Base-by-base conservation (phyloP, 2,797 vertebrate genomes). In the Cirrhinus molitorella region DNA sequence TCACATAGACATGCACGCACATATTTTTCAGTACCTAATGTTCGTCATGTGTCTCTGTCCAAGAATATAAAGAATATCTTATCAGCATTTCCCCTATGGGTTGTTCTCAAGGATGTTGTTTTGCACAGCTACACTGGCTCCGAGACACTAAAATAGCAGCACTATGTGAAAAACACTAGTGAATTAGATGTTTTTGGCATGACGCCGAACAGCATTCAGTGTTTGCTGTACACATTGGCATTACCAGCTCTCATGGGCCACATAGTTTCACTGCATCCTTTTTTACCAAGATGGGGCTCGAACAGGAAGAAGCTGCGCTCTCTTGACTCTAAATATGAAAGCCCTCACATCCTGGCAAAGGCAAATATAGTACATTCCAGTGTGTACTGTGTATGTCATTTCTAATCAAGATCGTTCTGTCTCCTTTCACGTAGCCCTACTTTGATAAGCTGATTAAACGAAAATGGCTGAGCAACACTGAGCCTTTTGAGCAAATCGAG, bases 401-500 rank as follows among this genome's bases (percentile, higher is more conserved):
- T 21, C 55, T 82, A 53, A 86, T 85, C 21, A 3, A 28, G 21
- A 16, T 31, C 49, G 53, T 83, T 82, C 25, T 83, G 13, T 82
- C 63, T 85, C 47, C 9, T 34, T 28, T 68, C 8, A 17, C 76
- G 0, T 7, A 98, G 97, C 96, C 96, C 0, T 93, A 94, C 87
- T 97, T 97, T 21, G 94, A 94, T 84, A 96, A 96, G 17, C 93
- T 99, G 90, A 96, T 98, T 92, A 96, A 96, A 90, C 93, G 95
- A 85, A 97, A 96, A 87, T 98, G 97, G 97, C 88, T 98, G 84
- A 95, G 76, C 77, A 97, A 94, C 91, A 83, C 95, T 0, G 96
- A 97, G 45, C 93, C 96, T 0, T 96, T 95, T 23, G 96, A 98
- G 9, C 88, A 96, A 91, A 97, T 98, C 40, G 90, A 96, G 63